These are phyloP conservation scores for Tachycineta bicolor DNA, from an alignment of 2,113 vertebrate genomes.

Conservation along the genomic window DNA sequence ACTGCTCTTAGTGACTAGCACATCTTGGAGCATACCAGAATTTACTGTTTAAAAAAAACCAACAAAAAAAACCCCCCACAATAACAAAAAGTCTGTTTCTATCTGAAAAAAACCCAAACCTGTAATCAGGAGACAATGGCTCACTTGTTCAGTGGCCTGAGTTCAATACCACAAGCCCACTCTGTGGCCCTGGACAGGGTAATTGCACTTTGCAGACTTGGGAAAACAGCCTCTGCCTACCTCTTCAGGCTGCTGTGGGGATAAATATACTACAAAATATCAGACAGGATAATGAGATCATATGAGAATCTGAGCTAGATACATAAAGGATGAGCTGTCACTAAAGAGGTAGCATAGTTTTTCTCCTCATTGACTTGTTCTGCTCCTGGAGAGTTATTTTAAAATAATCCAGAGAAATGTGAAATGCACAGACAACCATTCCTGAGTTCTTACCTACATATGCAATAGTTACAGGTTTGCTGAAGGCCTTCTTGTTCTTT, in stretches of 20 bases:
- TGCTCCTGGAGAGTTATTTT: background rate
- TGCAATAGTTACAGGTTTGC: background rate
- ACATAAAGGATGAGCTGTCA: background rate
- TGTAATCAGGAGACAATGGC: background rate
- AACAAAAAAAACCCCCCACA: background rate
- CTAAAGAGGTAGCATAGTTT: background rate
- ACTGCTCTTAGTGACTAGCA: background rate
- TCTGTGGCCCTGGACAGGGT: background rate
- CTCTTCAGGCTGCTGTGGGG: background rate
- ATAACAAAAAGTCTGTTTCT: background rate
- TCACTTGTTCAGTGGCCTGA: conserved; percentile 1
- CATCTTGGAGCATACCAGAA: background rate
- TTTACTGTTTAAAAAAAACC: background rate
- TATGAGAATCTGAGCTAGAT: background rate
- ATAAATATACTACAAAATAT: background rate
- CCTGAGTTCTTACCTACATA: background rate
- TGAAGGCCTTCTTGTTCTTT: background rate
- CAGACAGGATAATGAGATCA: background rate
- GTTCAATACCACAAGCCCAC: background rate
- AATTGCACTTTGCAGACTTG: background rate
- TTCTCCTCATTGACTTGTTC: background rate
- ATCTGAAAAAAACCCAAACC: background rate
- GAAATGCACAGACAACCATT: background rate
- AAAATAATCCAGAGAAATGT: background rate
- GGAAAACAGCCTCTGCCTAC: background rate